phyloP scores from a whole-genome alignment of 2,113 vertebrate species.

The Scopus umbretta region DNA sequence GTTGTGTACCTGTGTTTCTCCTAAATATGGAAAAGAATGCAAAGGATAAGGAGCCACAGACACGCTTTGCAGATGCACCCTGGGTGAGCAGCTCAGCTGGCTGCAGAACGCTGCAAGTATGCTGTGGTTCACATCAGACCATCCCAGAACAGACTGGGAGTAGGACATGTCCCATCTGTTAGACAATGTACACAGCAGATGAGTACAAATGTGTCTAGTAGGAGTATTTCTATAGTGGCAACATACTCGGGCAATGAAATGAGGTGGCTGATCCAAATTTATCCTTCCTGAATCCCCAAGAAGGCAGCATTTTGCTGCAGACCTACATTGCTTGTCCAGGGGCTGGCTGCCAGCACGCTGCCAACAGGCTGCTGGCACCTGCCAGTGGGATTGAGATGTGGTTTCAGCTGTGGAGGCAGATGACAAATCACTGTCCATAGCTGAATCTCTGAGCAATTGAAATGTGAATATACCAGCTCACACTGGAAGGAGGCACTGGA shows the following conservation, averaged over 20 bases:
- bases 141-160: background rate
- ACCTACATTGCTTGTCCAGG: fast-evolving
- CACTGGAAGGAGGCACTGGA: background rate
- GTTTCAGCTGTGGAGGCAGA: background rate
- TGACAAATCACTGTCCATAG: background rate
- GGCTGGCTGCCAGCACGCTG: background rate
- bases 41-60: background rate
- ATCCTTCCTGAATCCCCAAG: background rate
- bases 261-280: background rate
- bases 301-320: background rate
- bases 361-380: background rate
- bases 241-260: background rate
- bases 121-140: background rate
- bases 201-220: background rate
- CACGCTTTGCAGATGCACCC: background rate
- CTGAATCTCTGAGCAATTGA: background rate
- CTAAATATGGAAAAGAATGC: background rate
- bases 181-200: background rate
- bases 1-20: background rate
- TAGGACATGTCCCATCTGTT: background rate
- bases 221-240: background rate
- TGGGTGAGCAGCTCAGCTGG: background rate
- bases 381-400: background rate
- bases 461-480: background rate
- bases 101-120: background rate